phyloP scores from a whole-genome alignment of 2,888 invertebrate genomes.

The Drosophila neonasuta region DNA sequence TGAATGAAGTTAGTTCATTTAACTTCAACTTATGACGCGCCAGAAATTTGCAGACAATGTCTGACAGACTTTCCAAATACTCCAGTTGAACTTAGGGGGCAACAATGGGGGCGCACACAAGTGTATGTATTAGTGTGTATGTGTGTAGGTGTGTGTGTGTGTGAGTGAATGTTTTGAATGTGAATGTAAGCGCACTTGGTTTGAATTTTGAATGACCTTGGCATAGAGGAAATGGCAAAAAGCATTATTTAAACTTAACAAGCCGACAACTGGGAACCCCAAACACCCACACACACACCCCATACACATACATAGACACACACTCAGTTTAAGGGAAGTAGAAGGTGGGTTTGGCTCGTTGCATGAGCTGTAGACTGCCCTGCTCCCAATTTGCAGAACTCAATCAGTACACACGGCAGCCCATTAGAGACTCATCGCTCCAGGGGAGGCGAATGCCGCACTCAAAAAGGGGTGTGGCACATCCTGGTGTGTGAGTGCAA shows the following conservation, averaged over 20 bases:
- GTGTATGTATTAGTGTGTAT: constrained; percentile 10
- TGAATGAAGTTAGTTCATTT: constrained; percentile 77
- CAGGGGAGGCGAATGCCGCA: constrained; percentile 38
- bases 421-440: constrained; percentile 67
- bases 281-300: too few species aligned
- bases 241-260: constrained; percentile 78
- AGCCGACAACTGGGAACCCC: constrained; percentile 63
- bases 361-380: constrained; percentile 41
- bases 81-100: constrained; percentile 56
- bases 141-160: constrained; percentile 29
- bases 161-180: constrained; percentile 16
- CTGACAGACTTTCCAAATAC: constrained; percentile 66
- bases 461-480: constrained; percentile 47
- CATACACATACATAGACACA: constrained; percentile 3
- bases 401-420: constrained; percentile 78
- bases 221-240: constrained; percentile 79
- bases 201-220: constrained; percentile 83
- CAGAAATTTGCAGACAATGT: constrained; percentile 75
- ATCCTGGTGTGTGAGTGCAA: background rate
- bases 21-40: constrained; percentile 72
- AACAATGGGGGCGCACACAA: constrained; percentile 19
- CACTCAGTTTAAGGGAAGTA: constrained; percentile 26
- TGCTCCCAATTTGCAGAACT: constrained; percentile 74
- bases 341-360: constrained; percentile 29
- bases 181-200: constrained; percentile 64